Evolutionary conservation across 2,797 vertebrate species (phyloP), one percentile per base, ranked within the genome.

Genomic region (Tiaroga cobitis): DNA sequence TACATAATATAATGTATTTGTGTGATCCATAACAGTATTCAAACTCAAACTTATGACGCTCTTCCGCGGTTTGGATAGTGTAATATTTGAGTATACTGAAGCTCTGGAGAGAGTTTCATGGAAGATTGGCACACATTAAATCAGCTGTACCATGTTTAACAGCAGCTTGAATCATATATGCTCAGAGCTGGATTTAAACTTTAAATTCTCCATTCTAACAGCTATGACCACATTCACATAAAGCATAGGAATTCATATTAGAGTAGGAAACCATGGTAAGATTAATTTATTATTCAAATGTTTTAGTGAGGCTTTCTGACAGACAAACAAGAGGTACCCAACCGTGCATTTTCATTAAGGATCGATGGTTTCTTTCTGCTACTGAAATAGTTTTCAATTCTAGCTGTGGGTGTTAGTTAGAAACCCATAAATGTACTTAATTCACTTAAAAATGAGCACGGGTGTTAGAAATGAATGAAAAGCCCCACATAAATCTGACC

Each of bases 401-500:
- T 2, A 43, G 29, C 80, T 61, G 19, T 72, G 8, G 21, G 16
- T 56, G 75, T 59, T 59, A 43, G 63, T n/a, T 41, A n/a, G 39
- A 80, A 39, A 49, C 16, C 32, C 46, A 49, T 49, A 26, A 51
- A 67, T 63, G 41, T 32, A 24, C 39, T 29, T 85, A 73, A 61
- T 73, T 34, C 21, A 37, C 43, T 51, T 43, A 63, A 32, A 77
- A 65, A 70, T 76, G 34, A 59, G 21, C 72, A 78, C 10, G 0
- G 29, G 59, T 65, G 9, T 73, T 77, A 74, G 24, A 61, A 68
- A 76, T 37, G 18, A 72, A 68, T 81, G 65, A 82, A 54, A 84
- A 2, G 56, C 29, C 34, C 11, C 0, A 29, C 61, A 65, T 8
- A 32, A 6, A 29, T 65, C 15, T 65, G 61, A 41, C 24, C 15